Base-by-base conservation (phyloP, 2,797 vertebrate species). In the Tapirus indicus region DNA sequence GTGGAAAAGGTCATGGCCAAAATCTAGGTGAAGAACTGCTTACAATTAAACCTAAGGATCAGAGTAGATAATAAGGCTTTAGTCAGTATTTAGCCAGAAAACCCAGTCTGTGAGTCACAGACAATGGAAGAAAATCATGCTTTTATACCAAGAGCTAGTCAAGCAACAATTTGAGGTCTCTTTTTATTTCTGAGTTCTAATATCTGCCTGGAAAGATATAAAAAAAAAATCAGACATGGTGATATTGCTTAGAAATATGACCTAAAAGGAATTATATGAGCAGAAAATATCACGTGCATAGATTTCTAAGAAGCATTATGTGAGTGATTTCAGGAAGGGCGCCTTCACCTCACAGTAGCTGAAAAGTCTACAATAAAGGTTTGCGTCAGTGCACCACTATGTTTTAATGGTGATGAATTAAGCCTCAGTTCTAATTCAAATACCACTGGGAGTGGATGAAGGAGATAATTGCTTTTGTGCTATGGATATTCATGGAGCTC, bases 141-240 rank as follows among this genome's bases (percentile, higher is more conserved):
- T 82, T 38, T 72, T 44, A 20, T 56, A 79, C 9, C 12, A n/a
- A 95, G 20, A 95, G 49, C 32, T 49, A 78, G 3, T 32, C 10
- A 44, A 35, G 17, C 8, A 85, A 62, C 27, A 89, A 58, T 69
- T 74, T 72, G 35, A 52, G 11, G 3, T 94, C 21, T 89, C 3
- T 62, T 89, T 94, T 93, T 47, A 58, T 72, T 87, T 92, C 23
- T 77, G 29, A 25, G 6, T 74, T 90, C 49, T 74, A 68, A 74
- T 71, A 5, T 41, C 49, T 94, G 21, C 25, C 54, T 72, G 29
- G 49, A 78, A 79, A 9, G 29, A 68, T 56, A 79, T 75, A 52
- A 52, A 52, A 52, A 52, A 52, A 90, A 78, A 64, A 60, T 75
- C 71, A 87, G 52, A 92, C 18, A 52, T 58, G 27, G 41, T 86